A percentile compares a stretch with the other conserved stretches of the same genome.
phyloP scores from a whole-genome alignment of 2,888 invertebrate species.

The Monoplex corrugatus region DNA sequence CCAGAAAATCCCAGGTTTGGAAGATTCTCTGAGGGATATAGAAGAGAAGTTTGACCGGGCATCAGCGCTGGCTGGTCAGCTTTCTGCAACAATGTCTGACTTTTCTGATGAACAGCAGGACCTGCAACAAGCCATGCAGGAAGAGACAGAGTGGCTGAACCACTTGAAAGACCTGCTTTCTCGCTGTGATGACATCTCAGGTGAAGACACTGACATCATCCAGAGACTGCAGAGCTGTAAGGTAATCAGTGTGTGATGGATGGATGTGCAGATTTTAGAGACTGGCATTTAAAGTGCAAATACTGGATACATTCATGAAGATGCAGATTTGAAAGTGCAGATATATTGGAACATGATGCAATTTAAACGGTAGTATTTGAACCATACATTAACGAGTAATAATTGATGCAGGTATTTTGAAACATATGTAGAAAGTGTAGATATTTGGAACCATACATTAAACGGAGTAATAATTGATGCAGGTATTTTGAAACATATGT shows the following conservation, averaged over 20 bases:
- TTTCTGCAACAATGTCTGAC: slow-evolving; percentile 88
- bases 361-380: too few species aligned
- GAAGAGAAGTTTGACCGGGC: slow-evolving; percentile 87
- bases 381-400: too few species aligned
- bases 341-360: too few species aligned
- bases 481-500: too few species aligned
- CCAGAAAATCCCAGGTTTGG: slow-evolving; percentile 85
- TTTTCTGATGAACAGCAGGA: slow-evolving; percentile 84
- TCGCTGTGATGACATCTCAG: slow-evolving; percentile 83
- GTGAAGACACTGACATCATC: slow-evolving; percentile 91
- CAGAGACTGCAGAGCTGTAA: slow-evolving; percentile 90
- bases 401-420: too few species aligned
- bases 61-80: slow-evolving; percentile 87
- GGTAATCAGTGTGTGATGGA: slow-evolving; percentile 75
- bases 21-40: slow-evolving; percentile 69
- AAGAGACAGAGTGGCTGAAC: slow-evolving; percentile 75
- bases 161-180: slow-evolving; percentile 73
- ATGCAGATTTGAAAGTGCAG: not conserved
- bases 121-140: slow-evolving; percentile 72
- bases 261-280: too few species aligned
- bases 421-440: too few species aligned
- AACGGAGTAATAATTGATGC: too few species aligned
- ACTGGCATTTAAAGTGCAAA: not conserved
- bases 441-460: too few species aligned
- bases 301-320: not conserved